A percentile compares a stretch with the other conserved stretches of the same genome.
phyloP scores from a whole-genome alignment of 2,888 invertebrate species.

The Bruchidius siliquastri region DNA sequence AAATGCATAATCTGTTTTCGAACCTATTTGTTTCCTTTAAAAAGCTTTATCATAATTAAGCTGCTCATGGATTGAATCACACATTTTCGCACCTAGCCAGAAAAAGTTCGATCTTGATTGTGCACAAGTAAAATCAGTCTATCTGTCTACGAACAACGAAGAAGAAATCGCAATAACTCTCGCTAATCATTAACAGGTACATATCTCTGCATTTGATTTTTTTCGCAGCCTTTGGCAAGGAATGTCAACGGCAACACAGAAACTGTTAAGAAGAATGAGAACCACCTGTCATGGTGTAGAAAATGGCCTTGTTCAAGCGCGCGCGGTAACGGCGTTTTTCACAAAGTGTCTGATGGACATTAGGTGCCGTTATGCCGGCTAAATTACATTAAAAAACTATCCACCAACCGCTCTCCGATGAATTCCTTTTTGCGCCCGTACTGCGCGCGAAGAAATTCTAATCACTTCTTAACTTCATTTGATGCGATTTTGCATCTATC shows the following conservation, averaged over 20 bases:
- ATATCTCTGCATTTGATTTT: not conserved
- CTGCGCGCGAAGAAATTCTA: not conserved
- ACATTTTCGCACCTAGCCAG: too few relatives aligned
- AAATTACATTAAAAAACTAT: not conserved
- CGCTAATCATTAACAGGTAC: not conserved
- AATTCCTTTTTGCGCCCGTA: not conserved
- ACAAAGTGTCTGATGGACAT: not conserved
- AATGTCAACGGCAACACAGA: not conserved
- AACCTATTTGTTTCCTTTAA: too few relatives aligned
- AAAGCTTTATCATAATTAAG: too few relatives aligned
- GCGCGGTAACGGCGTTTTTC: not conserved
- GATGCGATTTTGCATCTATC: not conserved
- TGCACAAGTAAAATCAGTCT: too few relatives aligned
- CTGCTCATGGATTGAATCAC: too few relatives aligned
- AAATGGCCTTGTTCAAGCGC: not conserved
- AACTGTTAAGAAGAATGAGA: not conserved
- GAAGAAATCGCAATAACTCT: not conserved
- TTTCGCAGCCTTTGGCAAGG: not conserved
- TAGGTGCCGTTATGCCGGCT: not conserved
- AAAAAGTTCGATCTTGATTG: too few relatives aligned
- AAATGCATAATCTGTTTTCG: too few relatives aligned
- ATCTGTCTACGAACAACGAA: too few relatives aligned
- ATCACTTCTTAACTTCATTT: not conserved
- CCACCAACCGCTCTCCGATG: not conserved
- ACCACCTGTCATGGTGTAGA: not conserved